phyloP scores from a whole-genome alignment of 2,888 invertebrate species.

The Molanna angustata region DNA sequence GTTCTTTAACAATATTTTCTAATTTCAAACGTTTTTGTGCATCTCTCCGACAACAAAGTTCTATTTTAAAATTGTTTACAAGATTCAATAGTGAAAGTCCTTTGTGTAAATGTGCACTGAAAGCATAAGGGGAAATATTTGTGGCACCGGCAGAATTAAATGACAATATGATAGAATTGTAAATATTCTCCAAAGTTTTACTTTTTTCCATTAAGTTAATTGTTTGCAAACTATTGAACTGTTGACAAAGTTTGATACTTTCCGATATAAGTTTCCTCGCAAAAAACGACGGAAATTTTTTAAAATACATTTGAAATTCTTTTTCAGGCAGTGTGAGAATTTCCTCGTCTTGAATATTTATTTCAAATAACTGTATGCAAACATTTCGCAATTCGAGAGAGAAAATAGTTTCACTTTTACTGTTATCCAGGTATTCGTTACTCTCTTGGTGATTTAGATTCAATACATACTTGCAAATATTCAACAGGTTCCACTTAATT shows the following conservation, averaged over 20 bases:
- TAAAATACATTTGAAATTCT: no score
- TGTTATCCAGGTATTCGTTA: neutral
- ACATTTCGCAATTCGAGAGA: constrained; percentile 10
- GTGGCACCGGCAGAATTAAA: constrained; percentile 13
- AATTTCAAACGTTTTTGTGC: neutral
- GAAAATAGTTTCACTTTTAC: neutral
- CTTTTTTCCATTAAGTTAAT: constrained; percentile 15
- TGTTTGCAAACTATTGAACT: neutral
- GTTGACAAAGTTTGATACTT: neutral
- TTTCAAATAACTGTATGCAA: constrained; percentile 9
- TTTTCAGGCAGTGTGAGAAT: neutral
- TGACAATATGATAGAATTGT: constrained; percentile 1
- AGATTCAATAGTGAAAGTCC: constrained; percentile 40
- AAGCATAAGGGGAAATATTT: constrained; percentile 38
- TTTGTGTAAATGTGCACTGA: constrained; percentile 41
- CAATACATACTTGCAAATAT: constrained; percentile 22
- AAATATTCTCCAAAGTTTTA: constrained; percentile 10
- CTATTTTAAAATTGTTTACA: constrained; percentile 36
- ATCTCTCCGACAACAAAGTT: constrained; percentile 9
- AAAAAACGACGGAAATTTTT: neutral
- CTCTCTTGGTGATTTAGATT: no score
- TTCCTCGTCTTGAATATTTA: constrained; percentile 4
- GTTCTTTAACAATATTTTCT: neutral
- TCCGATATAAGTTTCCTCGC: neutral
- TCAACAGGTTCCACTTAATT: no score